Evolutionary conservation across 2,797 vertebrate species (phyloP), one percentile per base, ranked within the genome.

Genomic region (Todus mexicanus): DNA sequence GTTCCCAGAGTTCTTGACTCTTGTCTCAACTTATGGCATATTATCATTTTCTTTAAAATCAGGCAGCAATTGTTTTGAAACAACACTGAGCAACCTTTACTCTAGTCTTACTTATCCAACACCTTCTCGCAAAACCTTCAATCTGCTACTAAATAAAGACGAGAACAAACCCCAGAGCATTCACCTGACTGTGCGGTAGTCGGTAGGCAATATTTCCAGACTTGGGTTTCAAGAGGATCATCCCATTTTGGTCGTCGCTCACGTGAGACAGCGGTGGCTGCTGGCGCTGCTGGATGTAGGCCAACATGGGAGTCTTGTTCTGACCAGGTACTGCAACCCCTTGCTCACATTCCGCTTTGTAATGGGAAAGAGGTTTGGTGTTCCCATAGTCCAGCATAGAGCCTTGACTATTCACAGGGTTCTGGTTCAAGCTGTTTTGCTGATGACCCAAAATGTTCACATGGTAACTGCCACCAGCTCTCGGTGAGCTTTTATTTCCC

Each of bases 361-460:
- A 99, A 98, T 99, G 99, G 25, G 99, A 98, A 93, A 99, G 98
- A 56, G 99, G 99, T 94, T 99, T 99, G 89, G 99, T 99, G 97
- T 99, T 99, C 93, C 97, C 98, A 66, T 99, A 99, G 97, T 98
- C 98, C 56, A 99, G 96, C 96, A 98, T 96, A 5, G 98, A 89
- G 11, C 97, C 94, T 86, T 98, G 98, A 54, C 94, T 97, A 4
- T 96, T 98, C 6, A 97, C 96, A 2, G 98, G 66, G 4, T 96
- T 98, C 33, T 98, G 98, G 90, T 96, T 97, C 85, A 99, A 97
- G 37, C 86, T 97, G 86, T 96, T 98, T 6, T 97, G 80, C 87
- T 98, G 98, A 95, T 99, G 99, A 54, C 97, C 97, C 90, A 99
- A 89, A 97, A 99, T 98, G 94, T 86, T 97, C 43, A 98, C 96